These are phyloP conservation scores for Synchiropus splendidus DNA, from an alignment of 2,113 vertebrate species.

Conservation along the genomic window DNA sequence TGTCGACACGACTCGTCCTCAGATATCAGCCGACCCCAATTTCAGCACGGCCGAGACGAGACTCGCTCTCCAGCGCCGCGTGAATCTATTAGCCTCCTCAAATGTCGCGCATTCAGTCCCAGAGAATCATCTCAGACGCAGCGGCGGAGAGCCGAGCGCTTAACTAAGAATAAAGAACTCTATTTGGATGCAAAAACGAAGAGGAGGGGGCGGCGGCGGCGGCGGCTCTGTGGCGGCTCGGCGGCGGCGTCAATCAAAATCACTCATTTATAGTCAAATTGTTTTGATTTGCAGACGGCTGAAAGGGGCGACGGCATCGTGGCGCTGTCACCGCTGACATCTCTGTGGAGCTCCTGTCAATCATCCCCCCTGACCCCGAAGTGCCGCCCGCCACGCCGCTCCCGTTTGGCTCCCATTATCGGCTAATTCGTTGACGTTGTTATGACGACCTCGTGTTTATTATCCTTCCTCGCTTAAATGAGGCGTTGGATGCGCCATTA, in stretches of 20 bases:
- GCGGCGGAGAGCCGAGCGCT: slow-evolving; percentile 16
- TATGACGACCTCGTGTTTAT: no score
- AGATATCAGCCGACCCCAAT: slow-evolving; percentile 66
- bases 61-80: slow-evolving; percentile 28
- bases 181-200: slow-evolving; percentile 3
- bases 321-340: not conserved
- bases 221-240: no score
- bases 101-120: slow-evolving; percentile 24
- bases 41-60: slow-evolving; percentile 44
- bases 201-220: no score
- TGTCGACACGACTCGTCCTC: slow-evolving; percentile 58
- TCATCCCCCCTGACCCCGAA: no score
- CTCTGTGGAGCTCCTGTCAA: slow-evolving; percentile 10
- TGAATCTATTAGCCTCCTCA: slow-evolving; percentile 48
- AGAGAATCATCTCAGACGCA: slow-evolving; percentile 23
- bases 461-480: no score
- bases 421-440: no score
- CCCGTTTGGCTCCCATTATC: no score
- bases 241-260: slow-evolving; percentile 3
- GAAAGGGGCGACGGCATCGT: slow-evolving; percentile 1
- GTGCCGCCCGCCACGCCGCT: no score
- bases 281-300: slow-evolving; percentile 16
- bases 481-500: no score
- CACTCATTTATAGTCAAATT: not conserved
- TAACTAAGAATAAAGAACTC: slow-evolving; percentile 32